Conservation (phyloP, 2,888 invertebrate species). For the Lasius platythorax region DNA sequence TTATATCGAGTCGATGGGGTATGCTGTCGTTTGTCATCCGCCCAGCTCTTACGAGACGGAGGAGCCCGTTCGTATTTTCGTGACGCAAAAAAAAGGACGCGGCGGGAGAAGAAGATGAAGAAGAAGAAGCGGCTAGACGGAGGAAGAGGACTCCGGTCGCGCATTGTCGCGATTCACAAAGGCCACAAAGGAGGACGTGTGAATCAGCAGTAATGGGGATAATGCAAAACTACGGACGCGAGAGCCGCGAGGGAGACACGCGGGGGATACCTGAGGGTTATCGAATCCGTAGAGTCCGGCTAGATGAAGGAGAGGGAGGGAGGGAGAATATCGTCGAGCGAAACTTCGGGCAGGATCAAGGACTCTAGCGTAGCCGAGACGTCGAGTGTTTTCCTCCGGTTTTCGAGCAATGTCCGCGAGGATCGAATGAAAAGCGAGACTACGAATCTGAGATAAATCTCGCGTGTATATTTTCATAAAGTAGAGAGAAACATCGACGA, state of each 20-base stretch:
- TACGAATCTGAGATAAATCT: conserved; percentile 30
- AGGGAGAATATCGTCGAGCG: conserved; percentile 28
- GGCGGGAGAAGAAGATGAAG: conserved; percentile 14
- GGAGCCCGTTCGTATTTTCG: conserved; percentile 75
- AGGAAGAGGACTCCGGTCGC: conserved; percentile 72
- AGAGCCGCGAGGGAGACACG: conserved; percentile 62
- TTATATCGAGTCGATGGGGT: conserved; percentile 75
- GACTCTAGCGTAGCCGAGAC: neutral
- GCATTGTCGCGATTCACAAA: conserved; percentile 83
- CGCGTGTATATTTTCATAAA: conserved; percentile 12
- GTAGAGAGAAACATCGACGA: neutral
- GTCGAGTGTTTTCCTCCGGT: conserved; percentile 45
- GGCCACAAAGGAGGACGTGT: conserved; percentile 84
- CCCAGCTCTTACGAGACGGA: conserved; percentile 65
- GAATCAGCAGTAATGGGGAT: conserved; percentile 85
- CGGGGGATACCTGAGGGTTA: conserved; percentile 54
- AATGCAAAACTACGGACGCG: conserved; percentile 82
- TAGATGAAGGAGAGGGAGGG: conserved; percentile 12
- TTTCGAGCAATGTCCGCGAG: neutral
- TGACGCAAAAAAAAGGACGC: conserved; percentile 64
- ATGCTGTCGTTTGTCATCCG: conserved; percentile 78
- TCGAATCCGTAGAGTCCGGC: conserved; percentile 56
- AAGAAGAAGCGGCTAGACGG: conserved; percentile 45
- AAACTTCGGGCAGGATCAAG: conserved; percentile 37
- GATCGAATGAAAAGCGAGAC: neutral